Percentiles rank a stretch among this genome's conserved stretches.
Conservation (phyloP, 2,113 vertebrate species). For the Microcebus lehilahytsara region DNA sequence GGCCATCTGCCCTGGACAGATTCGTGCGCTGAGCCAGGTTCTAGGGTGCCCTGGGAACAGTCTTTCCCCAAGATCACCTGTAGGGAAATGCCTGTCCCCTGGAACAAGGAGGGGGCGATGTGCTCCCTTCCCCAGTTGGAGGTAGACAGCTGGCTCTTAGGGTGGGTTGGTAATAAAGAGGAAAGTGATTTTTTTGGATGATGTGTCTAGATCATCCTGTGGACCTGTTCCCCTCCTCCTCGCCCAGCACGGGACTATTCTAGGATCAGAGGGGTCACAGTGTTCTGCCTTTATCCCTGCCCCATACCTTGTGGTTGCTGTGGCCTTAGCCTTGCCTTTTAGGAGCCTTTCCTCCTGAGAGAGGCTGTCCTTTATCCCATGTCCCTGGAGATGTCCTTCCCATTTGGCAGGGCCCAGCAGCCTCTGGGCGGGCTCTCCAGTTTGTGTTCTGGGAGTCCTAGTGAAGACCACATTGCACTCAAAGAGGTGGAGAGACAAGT, state of each 20-base stretch:
- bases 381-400: neutral
- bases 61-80: neutral
- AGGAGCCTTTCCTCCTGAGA: neutral
- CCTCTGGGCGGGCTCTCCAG: neutral
- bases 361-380: neutral
- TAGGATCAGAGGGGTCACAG: neutral
- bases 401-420: neutral
- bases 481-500: neutral
- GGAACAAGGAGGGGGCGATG: neutral
- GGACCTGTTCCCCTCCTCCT: neutral
- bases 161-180: slow-evolving; percentile 44
- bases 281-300: too few relatives aligned
- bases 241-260: neutral
- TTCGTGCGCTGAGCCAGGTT: slow-evolving; percentile 80
- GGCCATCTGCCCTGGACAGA: slow-evolving; percentile 86
- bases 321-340: neutral
- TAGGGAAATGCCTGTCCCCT: neutral
- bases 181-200: neutral
- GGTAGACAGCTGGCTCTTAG: neutral
- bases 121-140: neutral
- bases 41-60: neutral
- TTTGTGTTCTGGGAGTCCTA: neutral
- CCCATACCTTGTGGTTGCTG: neutral
- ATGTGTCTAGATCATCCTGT: neutral
- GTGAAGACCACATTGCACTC: slow-evolving; percentile 38